phyloP scores from a whole-genome alignment of 2,113 vertebrate genomes.

The Aegithalos caudatus region DNA sequence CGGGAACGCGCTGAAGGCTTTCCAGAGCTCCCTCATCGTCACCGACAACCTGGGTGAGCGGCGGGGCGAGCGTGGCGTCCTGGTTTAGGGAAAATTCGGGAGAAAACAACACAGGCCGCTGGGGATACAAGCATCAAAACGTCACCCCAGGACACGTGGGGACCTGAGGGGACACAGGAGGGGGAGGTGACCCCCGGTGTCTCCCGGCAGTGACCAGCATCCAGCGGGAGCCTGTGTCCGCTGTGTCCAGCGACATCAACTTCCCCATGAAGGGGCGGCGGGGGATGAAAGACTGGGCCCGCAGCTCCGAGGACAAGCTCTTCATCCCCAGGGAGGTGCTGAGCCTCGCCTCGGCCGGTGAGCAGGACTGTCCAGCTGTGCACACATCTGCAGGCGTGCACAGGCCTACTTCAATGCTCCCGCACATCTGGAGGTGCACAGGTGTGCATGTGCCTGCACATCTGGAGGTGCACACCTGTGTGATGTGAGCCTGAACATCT shows the following conservation, averaged over 20 bases:
- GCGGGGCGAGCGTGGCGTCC: fast-evolving
- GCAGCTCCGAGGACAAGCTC: constrained; percentile 94
- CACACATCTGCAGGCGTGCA: no score
- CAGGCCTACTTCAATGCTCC: no score
- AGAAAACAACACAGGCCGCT: neutral
- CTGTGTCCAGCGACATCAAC: constrained; percentile 97
- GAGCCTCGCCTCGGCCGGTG: constrained; percentile 84
- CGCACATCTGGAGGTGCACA: no score
- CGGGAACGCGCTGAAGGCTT: constrained; percentile 87
- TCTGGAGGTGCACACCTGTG: neutral
- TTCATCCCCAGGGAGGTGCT: constrained; percentile 97
- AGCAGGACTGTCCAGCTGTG: neutral
- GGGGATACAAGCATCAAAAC: neutral
- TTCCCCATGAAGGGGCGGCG: constrained; percentile 95
- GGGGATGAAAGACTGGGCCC: constrained; percentile 98
- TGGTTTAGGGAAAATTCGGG: neutral
- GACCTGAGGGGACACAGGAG: fast-evolving
- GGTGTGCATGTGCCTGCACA: no score
- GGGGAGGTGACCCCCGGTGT: neutral
- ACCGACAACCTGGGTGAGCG: constrained; percentile 92
- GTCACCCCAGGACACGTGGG: fast-evolving
- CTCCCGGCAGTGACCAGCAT: constrained; percentile 88
- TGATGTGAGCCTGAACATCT: neutral
- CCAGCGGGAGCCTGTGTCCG: constrained; percentile 92
- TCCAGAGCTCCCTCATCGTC: constrained; percentile 95